Conservation (phyloP, 2,888 invertebrate genomes). For the Callimorpha dominula region DNA sequence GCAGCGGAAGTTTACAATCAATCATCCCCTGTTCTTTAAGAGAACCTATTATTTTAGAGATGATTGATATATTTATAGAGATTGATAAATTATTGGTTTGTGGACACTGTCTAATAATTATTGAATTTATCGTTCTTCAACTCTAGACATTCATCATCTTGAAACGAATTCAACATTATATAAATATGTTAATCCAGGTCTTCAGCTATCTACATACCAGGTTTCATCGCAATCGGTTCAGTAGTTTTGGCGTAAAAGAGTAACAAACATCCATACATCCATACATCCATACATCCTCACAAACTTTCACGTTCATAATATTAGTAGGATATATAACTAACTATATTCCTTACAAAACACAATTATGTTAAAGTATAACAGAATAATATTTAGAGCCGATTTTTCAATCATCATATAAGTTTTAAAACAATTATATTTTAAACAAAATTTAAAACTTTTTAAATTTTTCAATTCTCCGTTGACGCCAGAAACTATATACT, state of each 20-base stretch:
- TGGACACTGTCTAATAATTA: background rate
- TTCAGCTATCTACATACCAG: no score
- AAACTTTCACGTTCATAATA: no score
- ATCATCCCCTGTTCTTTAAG: background rate
- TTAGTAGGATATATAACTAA: background rate
- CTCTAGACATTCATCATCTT: background rate
- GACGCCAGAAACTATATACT: no score
- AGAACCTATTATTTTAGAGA: background rate
- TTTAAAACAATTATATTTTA: background rate
- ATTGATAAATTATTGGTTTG: background rate
- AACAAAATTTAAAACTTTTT: background rate
- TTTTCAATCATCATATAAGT: constrained; percentile 3
- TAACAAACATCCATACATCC: no score
- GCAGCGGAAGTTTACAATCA: background rate
- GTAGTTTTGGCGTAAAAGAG: no score
- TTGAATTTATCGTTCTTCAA: background rate
- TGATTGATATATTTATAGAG: no score
- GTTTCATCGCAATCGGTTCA: no score
- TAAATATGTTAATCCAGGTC: no score
- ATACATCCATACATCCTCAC: no score
- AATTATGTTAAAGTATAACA: background rate
- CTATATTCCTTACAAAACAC: background rate
- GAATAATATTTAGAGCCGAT: background rate
- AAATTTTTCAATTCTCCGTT: background rate
- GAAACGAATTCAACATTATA: background rate